Evolutionary conservation across 2,888 invertebrate species (phyloP), one percentile per base, ranked within the genome.

Genomic region (Sipha maydis): DNA sequence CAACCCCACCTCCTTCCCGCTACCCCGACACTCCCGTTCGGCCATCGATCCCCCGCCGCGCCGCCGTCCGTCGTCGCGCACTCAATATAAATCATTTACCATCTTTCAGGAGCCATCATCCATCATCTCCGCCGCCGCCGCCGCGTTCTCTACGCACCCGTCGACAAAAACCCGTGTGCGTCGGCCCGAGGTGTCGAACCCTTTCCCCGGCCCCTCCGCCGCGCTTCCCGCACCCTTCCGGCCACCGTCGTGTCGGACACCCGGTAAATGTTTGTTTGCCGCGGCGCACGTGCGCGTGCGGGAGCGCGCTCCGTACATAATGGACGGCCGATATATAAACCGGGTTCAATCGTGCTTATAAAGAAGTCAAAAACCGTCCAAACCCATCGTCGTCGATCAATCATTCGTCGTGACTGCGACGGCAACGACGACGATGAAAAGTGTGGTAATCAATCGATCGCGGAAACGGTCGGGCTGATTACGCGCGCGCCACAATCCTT

Each of bases 41-140:
- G n/a, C 61, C 34, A 14, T 21, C 83, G n/a, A 31, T 56, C 31
- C 82, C 34, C 76, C 48, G 83, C 75, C 67, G 41, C 67, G 34
- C 78, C 34, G 69, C 48, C 73, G 3, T 21, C 5, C 25, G 31
- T 14, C 67, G 61, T 14, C 48, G 48, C 21, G 34, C 71, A 79
- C 79, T 86, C 73, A 28, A 90, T 91, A 91, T 91, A 90, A 90
- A 91, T 91, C 91, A 91, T 91, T 91, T 90, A 90, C 90, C 90
- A 86, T 90, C 90, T 89, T 89, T 90, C 90, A 89, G 90, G 69
- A 86, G 83, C 89, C 84, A 21, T 89, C 86, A 83, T 89, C 89
- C 82, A 82, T 84, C 85, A 77, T 78, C 82, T 48, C 3, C 84
- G 79, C 48, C 69, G 0, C 69, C n/a, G n/a, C n/a, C n/a, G n/a